Conservation (phyloP, 2,797 vertebrate genomes). For the Sebastes ruberrimus region DNA sequence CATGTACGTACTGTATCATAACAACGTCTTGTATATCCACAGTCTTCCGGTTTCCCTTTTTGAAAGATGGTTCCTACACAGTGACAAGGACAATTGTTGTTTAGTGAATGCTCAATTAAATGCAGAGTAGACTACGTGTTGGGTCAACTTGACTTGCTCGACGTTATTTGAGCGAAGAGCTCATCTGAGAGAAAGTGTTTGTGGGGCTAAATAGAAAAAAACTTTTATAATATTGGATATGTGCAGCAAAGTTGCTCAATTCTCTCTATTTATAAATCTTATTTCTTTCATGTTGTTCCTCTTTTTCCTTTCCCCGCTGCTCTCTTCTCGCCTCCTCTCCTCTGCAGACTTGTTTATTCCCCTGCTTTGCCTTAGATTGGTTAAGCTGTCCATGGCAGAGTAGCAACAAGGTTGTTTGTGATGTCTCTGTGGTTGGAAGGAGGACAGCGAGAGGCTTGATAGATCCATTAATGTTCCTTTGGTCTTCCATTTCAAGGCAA, state of each 20-base stretch:
- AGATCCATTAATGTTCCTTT: slow-evolving; percentile 62
- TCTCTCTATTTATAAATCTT: not conserved
- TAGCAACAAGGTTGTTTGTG: slow-evolving; percentile 59
- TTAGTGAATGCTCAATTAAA: not conserved
- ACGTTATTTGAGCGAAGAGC: slow-evolving; percentile 1
- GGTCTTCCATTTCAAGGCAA: slow-evolving; percentile 64
- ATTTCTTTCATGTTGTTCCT: slow-evolving; percentile 25
- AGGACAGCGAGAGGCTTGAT: slow-evolving; percentile 44
- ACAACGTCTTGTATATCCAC: too few species aligned
- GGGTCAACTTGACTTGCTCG: slow-evolving; percentile 9
- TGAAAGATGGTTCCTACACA: not conserved
- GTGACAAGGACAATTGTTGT: not conserved
- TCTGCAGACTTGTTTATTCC: slow-evolving; percentile 42
- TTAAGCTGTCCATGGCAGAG: slow-evolving; percentile 40
- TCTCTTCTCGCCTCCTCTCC: slow-evolving; percentile 1
- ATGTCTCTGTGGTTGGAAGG: slow-evolving; percentile 47
- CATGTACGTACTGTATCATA: too few species aligned
- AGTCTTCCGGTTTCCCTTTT: too few species aligned
- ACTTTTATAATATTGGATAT: not conserved
- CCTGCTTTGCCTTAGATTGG: slow-evolving; percentile 37
- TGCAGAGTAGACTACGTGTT: not conserved
- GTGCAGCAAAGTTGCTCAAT: not conserved
- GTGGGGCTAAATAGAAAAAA: slow-evolving; percentile 8
- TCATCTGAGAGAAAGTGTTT: not conserved
- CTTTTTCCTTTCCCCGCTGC: not conserved